Evolutionary conservation across 2,797 vertebrate species (phyloP), one percentile per base, ranked within the genome.

Genomic region (Brotula barbata): DNA sequence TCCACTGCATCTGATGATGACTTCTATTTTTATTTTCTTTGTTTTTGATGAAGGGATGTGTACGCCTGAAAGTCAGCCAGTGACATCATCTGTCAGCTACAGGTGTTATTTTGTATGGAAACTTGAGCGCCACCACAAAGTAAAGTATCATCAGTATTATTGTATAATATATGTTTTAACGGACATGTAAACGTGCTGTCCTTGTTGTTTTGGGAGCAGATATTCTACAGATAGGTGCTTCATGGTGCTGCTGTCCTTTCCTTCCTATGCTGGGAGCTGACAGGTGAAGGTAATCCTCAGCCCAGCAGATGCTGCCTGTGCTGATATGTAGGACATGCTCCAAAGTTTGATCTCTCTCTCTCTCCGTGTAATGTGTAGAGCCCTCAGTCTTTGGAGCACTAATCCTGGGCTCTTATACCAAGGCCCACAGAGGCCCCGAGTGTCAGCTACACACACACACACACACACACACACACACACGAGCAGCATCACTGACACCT

Each of bases 401-500:
- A 85, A 87, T 85, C 85, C 76, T 40, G 72, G 71, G 74, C 71
- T 81, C 78, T 67, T 53, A 55, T 50, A 41, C 65, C 73, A 13
- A 63, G 75, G 77, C 75, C 81, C 61, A 23, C 3, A n/a, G 73
- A 83, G 84, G 80, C 84, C 79, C 77, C 50, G 64, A 85, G 73
- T 82, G 82, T 84, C 85, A 84, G 83, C 82, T 28, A 43, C 10
- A 52, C 20, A 28, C 48, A 40, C 20, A 21, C 33, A 47, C 25
- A 41, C 64, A 64, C 60, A 45, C 56, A 55, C 34, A 15, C 43
- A 48, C 61, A 31, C 23, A 55, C 54, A 52, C 61, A 46, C 44
- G 14, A 42, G 67, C 73, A 68, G 73, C 79, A 80, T 85, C 85
- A 85, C 46, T 82, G 88, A 89, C 87, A 90, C 84, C 80, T 81